Percentiles rank a stretch among this genome's conserved stretches.
These are phyloP conservation scores for Hyphantria cunea DNA, from an alignment of 1,140 invertebrate genomes.

Conservation along the genomic window DNA sequence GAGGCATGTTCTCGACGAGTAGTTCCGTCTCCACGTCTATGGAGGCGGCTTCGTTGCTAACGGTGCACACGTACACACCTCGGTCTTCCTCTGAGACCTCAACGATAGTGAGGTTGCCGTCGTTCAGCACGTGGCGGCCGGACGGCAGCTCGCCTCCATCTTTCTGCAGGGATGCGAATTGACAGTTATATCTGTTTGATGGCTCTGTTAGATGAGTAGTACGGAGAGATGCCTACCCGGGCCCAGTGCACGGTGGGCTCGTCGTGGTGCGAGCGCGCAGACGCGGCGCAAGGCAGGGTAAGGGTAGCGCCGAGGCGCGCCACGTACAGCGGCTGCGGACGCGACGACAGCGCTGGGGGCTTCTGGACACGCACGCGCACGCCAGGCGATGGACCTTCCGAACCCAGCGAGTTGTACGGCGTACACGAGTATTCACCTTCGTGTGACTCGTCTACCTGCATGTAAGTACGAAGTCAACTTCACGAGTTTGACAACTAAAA, in stretches of 20 bases:
- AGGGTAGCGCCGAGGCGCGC: constrained; percentile 90
- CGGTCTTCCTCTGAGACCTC: constrained; percentile 93
- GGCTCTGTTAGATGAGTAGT: neutral
- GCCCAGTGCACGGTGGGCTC: constrained; percentile 92
- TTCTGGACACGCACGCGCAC: constrained; percentile 95
- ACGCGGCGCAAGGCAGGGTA: constrained; percentile 93
- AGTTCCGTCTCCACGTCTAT: constrained; percentile 93
- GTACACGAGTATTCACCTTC: constrained; percentile 94
- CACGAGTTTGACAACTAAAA: no score
- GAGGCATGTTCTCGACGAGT: constrained; percentile 92
- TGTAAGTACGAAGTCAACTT: neutral
- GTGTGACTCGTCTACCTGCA: constrained; percentile 88
- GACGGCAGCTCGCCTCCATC: constrained; percentile 88
- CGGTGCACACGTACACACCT: constrained; percentile 95
- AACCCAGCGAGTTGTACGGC: constrained; percentile 94
- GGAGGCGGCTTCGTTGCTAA: constrained; percentile 95
- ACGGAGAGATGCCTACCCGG: constrained; percentile 85
- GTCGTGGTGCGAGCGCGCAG: constrained; percentile 81
- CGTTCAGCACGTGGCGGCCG: constrained; percentile 86
- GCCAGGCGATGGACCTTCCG: constrained; percentile 90
- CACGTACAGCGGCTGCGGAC: constrained; percentile 91
- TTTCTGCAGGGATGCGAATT: constrained; percentile 80
- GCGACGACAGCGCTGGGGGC: constrained; percentile 89
- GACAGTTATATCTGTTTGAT: neutral
- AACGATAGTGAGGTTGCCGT: constrained; percentile 94